Conservation (phyloP, 2,888 invertebrate species). For the Chloroclysta siterata region DNA sequence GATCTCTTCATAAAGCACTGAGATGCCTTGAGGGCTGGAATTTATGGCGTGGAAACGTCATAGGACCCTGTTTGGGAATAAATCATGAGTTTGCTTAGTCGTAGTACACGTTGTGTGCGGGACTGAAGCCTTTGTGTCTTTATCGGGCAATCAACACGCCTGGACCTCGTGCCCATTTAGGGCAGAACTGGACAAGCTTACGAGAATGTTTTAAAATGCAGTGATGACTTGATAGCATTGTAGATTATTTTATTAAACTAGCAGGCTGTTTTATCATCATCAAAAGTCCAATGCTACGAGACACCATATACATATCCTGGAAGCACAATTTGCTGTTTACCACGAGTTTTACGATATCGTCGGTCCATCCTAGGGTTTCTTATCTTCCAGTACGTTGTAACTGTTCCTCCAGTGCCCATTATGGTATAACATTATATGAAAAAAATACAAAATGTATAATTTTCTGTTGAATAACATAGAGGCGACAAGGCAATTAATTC, state of each 20-base stretch:
- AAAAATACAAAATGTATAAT: no score
- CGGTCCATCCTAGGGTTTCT: no score
- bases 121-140: constrained; percentile 53
- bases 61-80: constrained; percentile 74
- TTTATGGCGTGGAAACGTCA: constrained; percentile 84
- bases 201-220: background rate
- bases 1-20: constrained; percentile 79
- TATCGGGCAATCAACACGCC: constrained; percentile 27
- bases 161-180: constrained; percentile 7
- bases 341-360: no score
- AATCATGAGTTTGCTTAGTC: constrained; percentile 73
- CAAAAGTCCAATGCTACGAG: no score
- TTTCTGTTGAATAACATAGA: background rate
- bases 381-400: no score
- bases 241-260: background rate
- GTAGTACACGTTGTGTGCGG: constrained; percentile 58
- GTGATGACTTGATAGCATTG: background rate
- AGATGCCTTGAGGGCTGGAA: constrained; percentile 81
- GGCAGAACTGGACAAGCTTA: background rate
- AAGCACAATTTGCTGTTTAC: no score
- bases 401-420: no score
- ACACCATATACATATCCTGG: no score
- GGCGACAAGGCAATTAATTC: background rate
- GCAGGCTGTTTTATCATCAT: background rate
- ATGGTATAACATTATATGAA: no score